Conservation (phyloP, 2,113 vertebrate genomes). For the Psophia crepitans region DNA sequence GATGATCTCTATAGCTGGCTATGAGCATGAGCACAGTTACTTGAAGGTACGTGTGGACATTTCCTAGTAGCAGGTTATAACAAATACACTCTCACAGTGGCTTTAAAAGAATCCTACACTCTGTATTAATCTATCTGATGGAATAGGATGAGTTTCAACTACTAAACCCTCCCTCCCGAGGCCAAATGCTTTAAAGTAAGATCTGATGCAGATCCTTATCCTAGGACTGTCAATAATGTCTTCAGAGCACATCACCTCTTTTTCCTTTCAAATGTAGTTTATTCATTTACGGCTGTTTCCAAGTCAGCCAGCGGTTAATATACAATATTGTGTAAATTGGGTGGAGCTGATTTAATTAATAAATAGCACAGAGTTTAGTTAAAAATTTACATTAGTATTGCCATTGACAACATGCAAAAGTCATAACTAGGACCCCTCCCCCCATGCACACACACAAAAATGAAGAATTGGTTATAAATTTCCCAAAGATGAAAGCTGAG, state of each 20-base stretch:
- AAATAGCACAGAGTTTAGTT: neutral
- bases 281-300: constrained; percentile 28
- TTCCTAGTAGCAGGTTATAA: neutral
- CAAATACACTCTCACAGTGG: neutral
- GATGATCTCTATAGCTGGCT: neutral
- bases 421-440: neutral
- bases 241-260: neutral
- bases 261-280: constrained; percentile 29
- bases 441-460: neutral
- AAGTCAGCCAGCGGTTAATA: neutral
- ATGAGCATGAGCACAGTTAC: neutral
- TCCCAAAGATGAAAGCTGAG: neutral
- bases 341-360: constrained; percentile 7
- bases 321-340: neutral
- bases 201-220: constrained; percentile 52
- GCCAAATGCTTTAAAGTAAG: constrained; percentile 39
- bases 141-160: constrained; percentile 35
- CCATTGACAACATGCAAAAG: neutral
- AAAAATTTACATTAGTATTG: neutral
- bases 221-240: neutral
- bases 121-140: constrained; percentile 30
- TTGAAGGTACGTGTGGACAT: neutral
- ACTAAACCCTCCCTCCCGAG: constrained; percentile 43
- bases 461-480: neutral
- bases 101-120: neutral